A percentile compares a stretch with the other conserved stretches of the same genome.
Conservation (phyloP, 1,140 invertebrate species). For the Nephotettix cincticeps region DNA sequence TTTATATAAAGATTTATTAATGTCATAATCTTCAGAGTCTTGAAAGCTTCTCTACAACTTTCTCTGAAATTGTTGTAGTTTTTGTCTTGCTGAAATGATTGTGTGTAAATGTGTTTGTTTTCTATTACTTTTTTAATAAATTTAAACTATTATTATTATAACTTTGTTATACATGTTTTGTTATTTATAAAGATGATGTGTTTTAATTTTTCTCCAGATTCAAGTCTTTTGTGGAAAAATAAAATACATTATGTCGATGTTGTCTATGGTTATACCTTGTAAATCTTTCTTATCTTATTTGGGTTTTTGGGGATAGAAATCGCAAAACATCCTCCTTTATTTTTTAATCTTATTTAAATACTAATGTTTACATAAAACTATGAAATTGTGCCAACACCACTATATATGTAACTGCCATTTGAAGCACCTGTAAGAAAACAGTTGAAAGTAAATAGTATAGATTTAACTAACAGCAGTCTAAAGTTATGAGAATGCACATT, state of each 20-base stretch:
- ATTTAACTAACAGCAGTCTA: too few relatives aligned
- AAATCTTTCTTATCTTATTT: too few relatives aligned
- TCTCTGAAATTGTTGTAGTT: not conserved
- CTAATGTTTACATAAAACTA: conserved; percentile 4
- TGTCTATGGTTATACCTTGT: not conserved
- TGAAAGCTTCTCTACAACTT: too few relatives aligned
- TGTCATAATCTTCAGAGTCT: too few relatives aligned
- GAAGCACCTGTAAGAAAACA: too few relatives aligned
- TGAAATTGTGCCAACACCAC: not conserved
- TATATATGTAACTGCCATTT: not conserved
- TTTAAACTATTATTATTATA: conserved; percentile 29
- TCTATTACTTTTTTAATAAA: conserved; percentile 11
- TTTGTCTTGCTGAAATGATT: conserved; percentile 8
- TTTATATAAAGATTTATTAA: too few relatives aligned
- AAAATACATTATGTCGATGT: conserved; percentile 23
- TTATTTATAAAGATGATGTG: conserved; percentile 26
- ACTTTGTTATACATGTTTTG: conserved; percentile 28
- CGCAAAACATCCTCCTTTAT: not conserved
- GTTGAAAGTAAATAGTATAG: too few relatives aligned
- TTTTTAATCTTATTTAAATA: too few relatives aligned
- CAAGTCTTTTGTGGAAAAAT: conserved; percentile 28
- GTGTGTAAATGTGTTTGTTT: conserved; percentile 22
- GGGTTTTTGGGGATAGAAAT: not conserved
- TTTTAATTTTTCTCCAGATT: conserved; percentile 27
- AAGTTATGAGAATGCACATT: too few relatives aligned